Evolutionary conservation across 2,113 vertebrate genomes (phyloP).

Genomic region (Oncorhynchus mykiss): DNA sequence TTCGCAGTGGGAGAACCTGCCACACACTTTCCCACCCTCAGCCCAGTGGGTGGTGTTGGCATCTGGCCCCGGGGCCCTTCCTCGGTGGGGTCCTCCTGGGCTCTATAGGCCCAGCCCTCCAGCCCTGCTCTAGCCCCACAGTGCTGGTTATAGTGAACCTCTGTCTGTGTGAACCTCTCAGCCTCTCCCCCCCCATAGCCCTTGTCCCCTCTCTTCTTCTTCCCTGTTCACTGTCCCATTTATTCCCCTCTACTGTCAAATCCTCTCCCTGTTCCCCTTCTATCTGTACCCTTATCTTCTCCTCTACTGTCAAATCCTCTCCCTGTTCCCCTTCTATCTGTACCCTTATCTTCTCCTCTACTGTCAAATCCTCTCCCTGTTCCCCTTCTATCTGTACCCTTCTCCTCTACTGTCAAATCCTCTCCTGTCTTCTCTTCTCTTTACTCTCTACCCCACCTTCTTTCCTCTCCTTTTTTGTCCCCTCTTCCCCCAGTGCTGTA

Average conservation of each 20-base stretch:
- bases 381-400: too few species aligned
- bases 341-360: neutral
- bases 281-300: neutral
- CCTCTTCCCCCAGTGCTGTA: neutral
- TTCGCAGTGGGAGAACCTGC: too few species aligned
- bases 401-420: neutral
- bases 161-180: neutral
- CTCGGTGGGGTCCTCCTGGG: too few species aligned
- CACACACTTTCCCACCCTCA: too few species aligned
- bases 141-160: conserved; percentile 22
- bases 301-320: neutral
- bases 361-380: neutral
- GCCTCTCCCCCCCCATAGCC: neutral
- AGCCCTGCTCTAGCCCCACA: neutral
- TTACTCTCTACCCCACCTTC: neutral
- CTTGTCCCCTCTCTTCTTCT: too few species aligned
- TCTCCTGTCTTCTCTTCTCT: neutral
- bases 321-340: too few species aligned
- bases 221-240: neutral
- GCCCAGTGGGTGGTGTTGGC: too few species aligned
- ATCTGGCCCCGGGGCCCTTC: too few species aligned
- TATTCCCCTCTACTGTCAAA: neutral
- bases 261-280: too few species aligned
- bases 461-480: neutral
- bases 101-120: too few species aligned